These are phyloP conservation scores for Darevskia nairensis DNA, from an alignment of 2,797 vertebrate genomes.

Conservation along the genomic window DNA sequence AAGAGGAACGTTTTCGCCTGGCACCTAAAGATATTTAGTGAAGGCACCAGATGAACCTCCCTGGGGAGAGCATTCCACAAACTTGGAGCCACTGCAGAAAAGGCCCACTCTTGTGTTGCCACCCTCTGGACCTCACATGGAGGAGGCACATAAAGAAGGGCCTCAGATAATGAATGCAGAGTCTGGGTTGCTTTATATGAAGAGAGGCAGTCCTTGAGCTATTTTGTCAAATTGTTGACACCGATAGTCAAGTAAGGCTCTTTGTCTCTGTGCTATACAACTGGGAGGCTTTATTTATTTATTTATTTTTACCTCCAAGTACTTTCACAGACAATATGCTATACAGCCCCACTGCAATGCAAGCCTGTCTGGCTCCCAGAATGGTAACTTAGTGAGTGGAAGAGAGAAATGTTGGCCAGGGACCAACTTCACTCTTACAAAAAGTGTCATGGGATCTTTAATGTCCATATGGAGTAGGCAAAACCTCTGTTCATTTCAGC, in stretches of 20 bases:
- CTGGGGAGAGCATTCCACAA: no score
- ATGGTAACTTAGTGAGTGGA: accelerated
- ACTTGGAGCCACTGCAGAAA: no score
- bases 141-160: no score
- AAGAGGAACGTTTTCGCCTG: no score
- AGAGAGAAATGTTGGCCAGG: constrained; percentile 51
- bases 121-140: no score
- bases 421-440: constrained; percentile 53
- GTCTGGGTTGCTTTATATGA: no score
- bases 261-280: neutral
- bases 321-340: neutral
- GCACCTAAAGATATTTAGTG: no score
- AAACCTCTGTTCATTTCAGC: constrained; percentile 54
- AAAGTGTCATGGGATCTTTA: constrained; percentile 62
- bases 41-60: no score
- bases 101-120: no score
- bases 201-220: no score
- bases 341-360: neutral
- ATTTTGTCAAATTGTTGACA: neutral
- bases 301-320: neutral
- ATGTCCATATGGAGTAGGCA: constrained; percentile 54
- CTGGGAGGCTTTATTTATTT: neutral
- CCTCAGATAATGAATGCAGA: no score
- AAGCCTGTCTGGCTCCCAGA: neutral
- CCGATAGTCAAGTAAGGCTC: neutral